Evolutionary conservation across 2,888 invertebrate species (phyloP).

Genomic region (Lepidochitona cinerea): DNA sequence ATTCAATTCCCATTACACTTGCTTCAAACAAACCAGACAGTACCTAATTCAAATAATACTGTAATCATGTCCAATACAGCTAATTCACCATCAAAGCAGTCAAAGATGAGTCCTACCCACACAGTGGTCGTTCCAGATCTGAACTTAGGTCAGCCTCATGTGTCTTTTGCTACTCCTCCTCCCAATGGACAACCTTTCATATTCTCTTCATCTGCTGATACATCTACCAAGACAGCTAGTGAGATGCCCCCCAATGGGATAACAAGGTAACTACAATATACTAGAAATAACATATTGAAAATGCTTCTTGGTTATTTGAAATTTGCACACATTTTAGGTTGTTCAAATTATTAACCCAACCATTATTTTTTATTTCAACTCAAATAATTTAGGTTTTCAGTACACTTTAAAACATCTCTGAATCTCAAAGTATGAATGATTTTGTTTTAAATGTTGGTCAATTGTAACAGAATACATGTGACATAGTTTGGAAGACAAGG

Average conservation of each 20-base stretch:
- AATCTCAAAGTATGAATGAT: too few species aligned
- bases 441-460: too few species aligned
- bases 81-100: not conserved
- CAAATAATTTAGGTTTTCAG: too few species aligned
- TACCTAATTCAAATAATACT: not conserved
- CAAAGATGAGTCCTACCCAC: not conserved
- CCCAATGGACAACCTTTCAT: slow-evolving; percentile 32
- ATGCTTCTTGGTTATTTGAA: too few species aligned
- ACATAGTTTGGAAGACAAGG: too few species aligned
- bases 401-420: too few species aligned
- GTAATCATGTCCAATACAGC: not conserved
- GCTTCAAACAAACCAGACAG: slow-evolving; percentile 26
- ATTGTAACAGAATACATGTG: too few species aligned
- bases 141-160: not conserved
- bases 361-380: too few species aligned
- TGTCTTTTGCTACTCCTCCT: slow-evolving; percentile 21
- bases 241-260: slow-evolving; percentile 4
- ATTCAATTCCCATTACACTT: slow-evolving; percentile 49
- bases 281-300: too few species aligned
- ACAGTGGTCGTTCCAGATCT: not conserved
- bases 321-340: too few species aligned
- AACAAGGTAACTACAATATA: not conserved
- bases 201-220: slow-evolving; percentile 16
- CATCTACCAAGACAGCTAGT: not conserved
- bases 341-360: too few species aligned